Percentiles rank a stretch among this genome's conserved stretches.
These are phyloP conservation scores for Bufo gargarizans DNA, from an alignment of 2,113 vertebrate genomes.

Conservation along the genomic window DNA sequence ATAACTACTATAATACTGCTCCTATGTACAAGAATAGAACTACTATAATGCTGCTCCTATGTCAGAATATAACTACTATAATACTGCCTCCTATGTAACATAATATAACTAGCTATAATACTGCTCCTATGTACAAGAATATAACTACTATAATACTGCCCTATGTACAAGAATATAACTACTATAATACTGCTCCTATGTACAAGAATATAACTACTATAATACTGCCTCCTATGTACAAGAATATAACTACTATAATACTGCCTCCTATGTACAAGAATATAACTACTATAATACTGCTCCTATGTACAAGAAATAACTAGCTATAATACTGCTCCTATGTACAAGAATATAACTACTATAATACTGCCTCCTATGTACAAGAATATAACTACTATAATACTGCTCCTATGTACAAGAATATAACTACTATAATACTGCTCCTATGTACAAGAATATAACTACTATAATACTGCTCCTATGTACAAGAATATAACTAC, in stretches of 20 bases:
- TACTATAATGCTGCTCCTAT: neutral
- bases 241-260: neutral
- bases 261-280: conserved; percentile 6
- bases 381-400: conserved; percentile 6
- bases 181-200: conserved; percentile 3
- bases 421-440: neutral
- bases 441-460: too few relatives aligned
- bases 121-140: neutral
- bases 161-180: neutral
- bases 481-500: neutral
- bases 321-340: neutral
- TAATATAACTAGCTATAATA: conserved; percentile 9
- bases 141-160: neutral
- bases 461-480: too few relatives aligned
- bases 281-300: too few relatives aligned
- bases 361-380: conserved; percentile 1
- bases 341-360: conserved; percentile 9
- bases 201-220: neutral
- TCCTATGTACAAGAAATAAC: too few relatives aligned
- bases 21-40: neutral
- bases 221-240: too few relatives aligned
- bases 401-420: neutral
- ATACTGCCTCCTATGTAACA: neutral
- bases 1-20: conserved; percentile 8
- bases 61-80: neutral